phyloP scores from a whole-genome alignment of 2,797 vertebrate genomes.

The Monodelphis domestica region DNA sequence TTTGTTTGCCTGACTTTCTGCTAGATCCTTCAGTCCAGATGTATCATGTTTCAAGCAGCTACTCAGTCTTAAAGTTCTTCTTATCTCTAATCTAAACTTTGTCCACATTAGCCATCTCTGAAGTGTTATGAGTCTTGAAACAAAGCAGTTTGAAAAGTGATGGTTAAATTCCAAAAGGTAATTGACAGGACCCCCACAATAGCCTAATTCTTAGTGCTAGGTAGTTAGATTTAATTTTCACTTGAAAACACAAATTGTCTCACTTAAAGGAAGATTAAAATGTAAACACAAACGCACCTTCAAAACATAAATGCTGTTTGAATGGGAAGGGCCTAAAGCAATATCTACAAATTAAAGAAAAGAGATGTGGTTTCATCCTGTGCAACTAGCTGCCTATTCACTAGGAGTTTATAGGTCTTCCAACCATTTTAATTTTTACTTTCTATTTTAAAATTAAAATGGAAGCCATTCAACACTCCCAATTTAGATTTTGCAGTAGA shows the following conservation, averaged over 20 bases:
- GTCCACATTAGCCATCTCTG: not conserved
- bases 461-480: conserved; percentile 36
- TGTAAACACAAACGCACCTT: not conserved
- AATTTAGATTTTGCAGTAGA: conserved; percentile 41
- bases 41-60: conserved; percentile 10
- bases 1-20: not conserved
- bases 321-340: not conserved
- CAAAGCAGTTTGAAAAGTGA: not conserved
- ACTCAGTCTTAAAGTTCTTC: conserved; percentile 37
- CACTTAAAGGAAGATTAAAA: conserved; percentile 4
- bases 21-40: conserved; percentile 7
- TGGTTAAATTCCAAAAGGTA: not conserved
- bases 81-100: not conserved
- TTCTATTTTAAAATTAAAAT: conserved; percentile 51
- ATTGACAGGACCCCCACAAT: not conserved
- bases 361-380: not conserved
- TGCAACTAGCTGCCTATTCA: not conserved
- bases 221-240: not conserved
- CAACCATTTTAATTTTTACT: not conserved
- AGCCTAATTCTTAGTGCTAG: not conserved
- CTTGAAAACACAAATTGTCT: not conserved
- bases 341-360: too few species aligned
- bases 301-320: not conserved
- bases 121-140: conserved; percentile 9
- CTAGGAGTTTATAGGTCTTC: not conserved